Evolutionary conservation across 2,113 vertebrate genomes (phyloP).

Genomic region (Nesogale talazaci): DNA sequence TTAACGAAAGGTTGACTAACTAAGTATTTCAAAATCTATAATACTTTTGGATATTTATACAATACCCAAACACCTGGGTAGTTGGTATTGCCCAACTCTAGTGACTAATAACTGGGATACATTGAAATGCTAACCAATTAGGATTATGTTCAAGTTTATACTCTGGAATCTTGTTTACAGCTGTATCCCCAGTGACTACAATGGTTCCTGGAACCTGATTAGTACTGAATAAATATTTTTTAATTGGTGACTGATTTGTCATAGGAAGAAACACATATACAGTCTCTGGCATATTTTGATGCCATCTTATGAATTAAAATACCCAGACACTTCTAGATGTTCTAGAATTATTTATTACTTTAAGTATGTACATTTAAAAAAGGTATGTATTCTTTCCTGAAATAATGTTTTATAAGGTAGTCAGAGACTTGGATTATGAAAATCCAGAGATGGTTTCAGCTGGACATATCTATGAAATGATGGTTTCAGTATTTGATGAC

Average conservation of each 20-base stretch:
- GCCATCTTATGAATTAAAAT: not conserved
- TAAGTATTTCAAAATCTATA: not conserved
- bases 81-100: not conserved
- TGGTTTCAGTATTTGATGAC: conserved; percentile 62
- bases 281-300: not conserved
- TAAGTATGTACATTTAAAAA: not conserved
- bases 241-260: not conserved
- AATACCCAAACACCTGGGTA: not conserved
- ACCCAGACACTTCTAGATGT: not conserved
- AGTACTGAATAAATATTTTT: conserved; percentile 5
- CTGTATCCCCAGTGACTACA: not conserved
- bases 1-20: not conserved
- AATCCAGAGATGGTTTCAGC: conserved; percentile 57
- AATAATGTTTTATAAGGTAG: conserved; percentile 56
- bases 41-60: not conserved
- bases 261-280: not conserved
- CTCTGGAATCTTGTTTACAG: not conserved
- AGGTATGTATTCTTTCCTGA: not conserved
- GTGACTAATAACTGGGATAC: not conserved
- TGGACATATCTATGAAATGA: conserved; percentile 61
- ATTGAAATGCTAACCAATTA: not conserved
- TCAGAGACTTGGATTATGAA: conserved; percentile 70
- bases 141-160: not conserved
- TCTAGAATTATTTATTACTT: conserved; percentile 14
- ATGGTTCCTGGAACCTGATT: not conserved